phyloP scores from a whole-genome alignment of 2,888 invertebrate genomes.

The Cylloceria caligata region DNA sequence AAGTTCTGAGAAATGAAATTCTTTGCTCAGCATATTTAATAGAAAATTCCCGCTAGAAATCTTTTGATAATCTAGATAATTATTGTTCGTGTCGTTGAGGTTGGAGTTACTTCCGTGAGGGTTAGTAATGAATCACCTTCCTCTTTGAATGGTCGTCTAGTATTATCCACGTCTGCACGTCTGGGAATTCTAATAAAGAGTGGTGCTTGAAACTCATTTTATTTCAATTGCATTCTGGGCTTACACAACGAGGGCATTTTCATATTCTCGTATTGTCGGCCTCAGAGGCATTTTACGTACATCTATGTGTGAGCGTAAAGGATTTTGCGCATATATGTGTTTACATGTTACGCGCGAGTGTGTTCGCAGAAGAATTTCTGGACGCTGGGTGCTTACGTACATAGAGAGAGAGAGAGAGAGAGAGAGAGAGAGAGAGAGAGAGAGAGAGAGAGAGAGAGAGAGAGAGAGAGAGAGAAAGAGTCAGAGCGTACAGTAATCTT shows the following conservation, averaged over 20 bases:
- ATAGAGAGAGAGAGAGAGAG: no score
- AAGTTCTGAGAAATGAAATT: not conserved
- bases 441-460: no score
- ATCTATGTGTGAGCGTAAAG: not conserved
- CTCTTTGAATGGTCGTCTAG: not conserved
- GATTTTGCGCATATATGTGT: constrained; percentile 3
- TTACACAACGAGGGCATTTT: constrained; percentile 27
- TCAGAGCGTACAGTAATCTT: constrained; percentile 65
- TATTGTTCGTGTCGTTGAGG: constrained; percentile 28
- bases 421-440: no score
- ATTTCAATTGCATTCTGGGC: constrained; percentile 51
- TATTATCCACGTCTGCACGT: constrained; percentile 30
- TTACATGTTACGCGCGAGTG: not conserved
- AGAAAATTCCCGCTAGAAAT: not conserved
- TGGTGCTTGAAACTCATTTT: constrained; percentile 50
- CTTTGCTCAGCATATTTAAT: not conserved
- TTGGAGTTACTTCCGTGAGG: not conserved
- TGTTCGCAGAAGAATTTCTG: constrained; percentile 36
- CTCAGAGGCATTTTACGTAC: constrained; percentile 2
- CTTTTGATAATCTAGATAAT: constrained; percentile 32
- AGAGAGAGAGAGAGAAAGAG: no score
- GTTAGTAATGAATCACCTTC: constrained; percentile 21
- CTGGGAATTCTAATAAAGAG: constrained; percentile 61
- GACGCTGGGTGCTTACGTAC: constrained; percentile 40
- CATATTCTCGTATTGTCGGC: constrained; percentile 11